Evolutionary conservation across 2,888 invertebrate species (phyloP), one percentile per base, ranked within the genome.

Genomic region (Megastigmus dorsalis): DNA sequence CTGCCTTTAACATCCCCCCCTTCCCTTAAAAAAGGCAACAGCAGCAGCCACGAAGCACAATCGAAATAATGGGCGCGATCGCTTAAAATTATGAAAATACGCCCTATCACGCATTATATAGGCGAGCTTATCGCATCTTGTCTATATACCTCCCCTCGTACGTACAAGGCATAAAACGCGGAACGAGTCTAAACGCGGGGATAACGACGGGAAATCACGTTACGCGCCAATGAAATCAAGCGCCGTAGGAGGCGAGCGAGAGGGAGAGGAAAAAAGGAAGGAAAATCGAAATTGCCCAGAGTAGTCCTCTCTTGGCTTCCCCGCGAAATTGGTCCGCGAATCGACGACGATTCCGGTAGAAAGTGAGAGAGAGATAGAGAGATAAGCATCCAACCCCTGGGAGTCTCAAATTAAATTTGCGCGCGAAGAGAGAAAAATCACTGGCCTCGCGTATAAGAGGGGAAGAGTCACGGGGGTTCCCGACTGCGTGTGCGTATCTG

Each of bases 21-120:
- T 13, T 13, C 9, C 5, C 41, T 13, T 13, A 41, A 10, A 5
- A 13, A 41, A 10, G 15, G 10, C n/a, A n/a, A 48, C 33, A 26
- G 18, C 28, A 18, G n/a, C n/a, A n/a, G n/a, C n/a, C n/a, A n/a
- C n/a, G 38, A n/a, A n/a, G n/a, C n/a, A 55, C 55, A 63, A 71
- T 71, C 63, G 48, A 18, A 55, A 45, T 71, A 71, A 71, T 45
- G 45, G n/a, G 55, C 9, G n/a, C 38, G 50, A 55, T 65, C 38
- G 38, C 48, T 63, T 43, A 54, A 54, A 60, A 69, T 69, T 63
- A 57, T 41, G 57, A 71, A 71, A 71, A 71, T 59, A 57, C 41
- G 59, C 41, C 30, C 23, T 43, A 66, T 72, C 65, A 59, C 30
- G 10, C 20, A 4, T 26, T 9, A 65, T 5, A 5, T 6, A 4